Evolutionary conservation across 2,888 invertebrate species (phyloP).

Genomic region (Dasysyrphus albostriatus): DNA sequence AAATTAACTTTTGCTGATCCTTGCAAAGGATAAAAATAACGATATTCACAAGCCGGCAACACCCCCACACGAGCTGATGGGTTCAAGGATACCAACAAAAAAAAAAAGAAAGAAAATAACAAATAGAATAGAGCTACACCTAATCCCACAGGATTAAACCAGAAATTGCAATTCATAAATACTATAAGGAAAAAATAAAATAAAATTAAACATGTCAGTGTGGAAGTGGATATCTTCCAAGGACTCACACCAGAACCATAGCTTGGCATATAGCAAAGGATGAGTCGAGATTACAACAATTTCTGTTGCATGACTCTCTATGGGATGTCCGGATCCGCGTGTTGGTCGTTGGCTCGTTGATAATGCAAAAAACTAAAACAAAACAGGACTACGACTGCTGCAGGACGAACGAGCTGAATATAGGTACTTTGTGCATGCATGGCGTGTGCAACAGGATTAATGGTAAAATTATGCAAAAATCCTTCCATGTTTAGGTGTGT

Average conservation of each 20-base stretch:
- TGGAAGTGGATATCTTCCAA: conserved; percentile 49
- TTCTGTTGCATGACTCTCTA: conserved; percentile 68
- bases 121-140: conserved; percentile 7
- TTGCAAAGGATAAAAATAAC: conserved; percentile 40
- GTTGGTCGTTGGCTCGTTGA: conserved; percentile 2
- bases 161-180: conserved; percentile 44
- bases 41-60: conserved; percentile 37
- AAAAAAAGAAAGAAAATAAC: conserved; percentile 29
- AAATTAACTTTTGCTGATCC: conserved; percentile 54
- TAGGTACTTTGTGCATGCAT: conserved; percentile 60
- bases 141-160: conserved; percentile 54
- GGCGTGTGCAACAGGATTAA: conserved; percentile 72
- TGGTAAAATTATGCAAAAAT: conserved; percentile 74
- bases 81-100: conserved; percentile 22
- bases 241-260: conserved; percentile 36
- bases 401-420: conserved; percentile 44
- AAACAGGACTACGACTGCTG: conserved; percentile 24
- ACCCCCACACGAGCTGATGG: conserved; percentile 34
- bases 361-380: conserved; percentile 5
- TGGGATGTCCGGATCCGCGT: conserved; percentile 33
- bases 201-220: conserved; percentile 37
- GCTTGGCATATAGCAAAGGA: conserved; percentile 36
- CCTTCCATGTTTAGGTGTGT: conserved; percentile 67
- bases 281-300: conserved; percentile 65
- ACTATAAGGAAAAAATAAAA: conserved; percentile 26